Percentiles rank a stretch among this genome's conserved stretches.
Evolutionary conservation across 2,113 vertebrate species (phyloP).

Genomic region (Manacus vitellinus): DNA sequence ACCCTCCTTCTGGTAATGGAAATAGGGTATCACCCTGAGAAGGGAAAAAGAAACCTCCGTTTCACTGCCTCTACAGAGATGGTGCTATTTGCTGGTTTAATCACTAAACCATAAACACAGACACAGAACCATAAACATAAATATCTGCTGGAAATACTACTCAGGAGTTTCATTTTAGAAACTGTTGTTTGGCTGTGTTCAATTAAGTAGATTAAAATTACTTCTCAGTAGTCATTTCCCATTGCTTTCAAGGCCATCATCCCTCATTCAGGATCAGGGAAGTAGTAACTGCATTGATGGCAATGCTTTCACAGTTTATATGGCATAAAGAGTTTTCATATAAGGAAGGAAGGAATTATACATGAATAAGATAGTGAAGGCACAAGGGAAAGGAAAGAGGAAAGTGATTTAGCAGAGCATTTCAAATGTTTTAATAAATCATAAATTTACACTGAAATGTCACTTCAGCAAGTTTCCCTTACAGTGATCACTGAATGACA

Average conservation of each 20-base stretch:
- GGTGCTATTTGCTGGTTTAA: not conserved
- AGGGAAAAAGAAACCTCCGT: not conserved
- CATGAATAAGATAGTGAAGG: not conserved
- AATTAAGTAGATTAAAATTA: not conserved
- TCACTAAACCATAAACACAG: not conserved
- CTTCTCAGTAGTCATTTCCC: not conserved
- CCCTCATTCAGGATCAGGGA: not conserved
- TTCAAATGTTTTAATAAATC: conserved; percentile 37
- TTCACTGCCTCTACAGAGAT: not conserved
- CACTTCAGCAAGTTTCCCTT: not conserved
- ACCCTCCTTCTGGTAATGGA: not conserved
- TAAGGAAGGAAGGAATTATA: not conserved
- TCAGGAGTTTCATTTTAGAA: not conserved
- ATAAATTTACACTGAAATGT: conserved; percentile 45
- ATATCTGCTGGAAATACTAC: not conserved
- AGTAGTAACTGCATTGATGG: not conserved
- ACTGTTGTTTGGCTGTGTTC: not conserved
- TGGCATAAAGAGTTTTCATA: not conserved
- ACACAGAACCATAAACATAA: not conserved
- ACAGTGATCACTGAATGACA: not conserved
- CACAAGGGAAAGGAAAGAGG: conserved; percentile 5
- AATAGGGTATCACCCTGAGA: not conserved
- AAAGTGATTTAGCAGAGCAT: not conserved
- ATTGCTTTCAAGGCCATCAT: not conserved
- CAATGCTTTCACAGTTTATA: not conserved